These are phyloP conservation scores for Carollia perspicillata DNA, from an alignment of 2,113 vertebrate genomes.

Conservation along the genomic window DNA sequence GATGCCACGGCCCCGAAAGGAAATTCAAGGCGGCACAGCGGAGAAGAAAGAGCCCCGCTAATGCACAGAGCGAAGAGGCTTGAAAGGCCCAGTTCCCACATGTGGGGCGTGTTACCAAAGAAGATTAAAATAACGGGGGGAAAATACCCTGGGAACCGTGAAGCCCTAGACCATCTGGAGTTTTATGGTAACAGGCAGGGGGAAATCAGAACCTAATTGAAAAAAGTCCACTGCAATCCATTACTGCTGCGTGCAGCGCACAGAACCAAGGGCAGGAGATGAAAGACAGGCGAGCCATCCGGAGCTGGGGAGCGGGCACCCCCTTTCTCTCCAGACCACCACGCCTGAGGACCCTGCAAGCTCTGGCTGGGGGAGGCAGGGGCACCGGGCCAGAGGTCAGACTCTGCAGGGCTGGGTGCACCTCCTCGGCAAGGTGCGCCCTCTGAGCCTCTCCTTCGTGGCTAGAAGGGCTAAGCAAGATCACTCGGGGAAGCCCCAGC, in stretches of 20 bases:
- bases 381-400: background rate
- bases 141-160: slow-evolving; percentile 84
- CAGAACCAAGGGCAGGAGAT: slow-evolving; percentile 77
- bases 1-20: background rate
- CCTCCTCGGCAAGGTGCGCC: background rate
- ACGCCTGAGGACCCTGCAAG: background rate
- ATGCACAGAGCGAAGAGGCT: slow-evolving; percentile 68
- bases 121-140: slow-evolving; percentile 85
- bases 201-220: slow-evolving; percentile 84
- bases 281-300: slow-evolving; percentile 69
- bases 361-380: background rate
- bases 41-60: slow-evolving; percentile 46
- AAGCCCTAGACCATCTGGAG: slow-evolving; percentile 86
- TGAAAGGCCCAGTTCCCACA: slow-evolving; percentile 81
- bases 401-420: background rate
- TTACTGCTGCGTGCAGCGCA: slow-evolving; percentile 77
- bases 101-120: slow-evolving; percentile 82
- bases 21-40: background rate
- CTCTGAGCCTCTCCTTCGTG: background rate
- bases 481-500: background rate
- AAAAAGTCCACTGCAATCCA: slow-evolving; percentile 81
- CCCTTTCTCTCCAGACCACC: slow-evolving; percentile 64
- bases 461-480: background rate
- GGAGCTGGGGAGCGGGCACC: slow-evolving; percentile 35
- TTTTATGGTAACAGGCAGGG: slow-evolving; percentile 83